Percentiles rank a stretch among this genome's conserved stretches.
Evolutionary conservation across 2,888 invertebrate species (phyloP).

Genomic region (Apodemia zela): DNA sequence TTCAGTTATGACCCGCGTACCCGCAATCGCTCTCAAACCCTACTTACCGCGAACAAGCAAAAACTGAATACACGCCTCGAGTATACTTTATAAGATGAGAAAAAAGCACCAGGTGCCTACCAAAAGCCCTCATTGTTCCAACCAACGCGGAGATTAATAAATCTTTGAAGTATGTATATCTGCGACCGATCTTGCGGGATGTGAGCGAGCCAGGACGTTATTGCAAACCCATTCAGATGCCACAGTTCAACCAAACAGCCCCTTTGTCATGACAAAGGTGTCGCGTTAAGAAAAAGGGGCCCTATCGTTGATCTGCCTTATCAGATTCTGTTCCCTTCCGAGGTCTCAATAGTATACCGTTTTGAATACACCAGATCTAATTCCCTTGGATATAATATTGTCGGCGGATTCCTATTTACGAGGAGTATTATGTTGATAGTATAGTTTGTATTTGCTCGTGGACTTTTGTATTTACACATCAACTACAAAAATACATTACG

Average conservation of each 20-base stretch:
- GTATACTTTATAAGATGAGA: slow-evolving; percentile 55
- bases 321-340: slow-evolving; percentile 78
- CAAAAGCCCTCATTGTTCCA: slow-evolving; percentile 75
- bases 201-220: slow-evolving; percentile 67
- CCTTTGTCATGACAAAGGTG: slow-evolving; percentile 80
- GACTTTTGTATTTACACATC: neutral
- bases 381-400: slow-evolving; percentile 67
- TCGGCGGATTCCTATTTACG: slow-evolving; percentile 19
- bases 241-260: slow-evolving; percentile 75
- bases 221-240: slow-evolving; percentile 79
- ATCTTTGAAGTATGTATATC: slow-evolving; percentile 75
- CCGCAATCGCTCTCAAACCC: slow-evolving; percentile 51
- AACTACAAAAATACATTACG: too few relatives aligned
- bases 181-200: slow-evolving; percentile 76
- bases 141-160: slow-evolving; percentile 74
- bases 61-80: slow-evolving; percentile 61
- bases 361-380: slow-evolving; percentile 76
- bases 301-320: slow-evolving; percentile 77
- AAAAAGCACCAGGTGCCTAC: slow-evolving; percentile 77
- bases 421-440: slow-evolving; percentile 18
- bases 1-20: slow-evolving; percentile 26
- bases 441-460: neutral
- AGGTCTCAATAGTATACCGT: slow-evolving; percentile 74
- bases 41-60: slow-evolving; percentile 55
- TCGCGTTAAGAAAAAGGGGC: slow-evolving; percentile 77